A percentile compares a stretch with the other conserved stretches of the same genome.
These are phyloP conservation scores for Physella acuta DNA, from an alignment of 1,140 invertebrate species.

Conservation along the genomic window DNA sequence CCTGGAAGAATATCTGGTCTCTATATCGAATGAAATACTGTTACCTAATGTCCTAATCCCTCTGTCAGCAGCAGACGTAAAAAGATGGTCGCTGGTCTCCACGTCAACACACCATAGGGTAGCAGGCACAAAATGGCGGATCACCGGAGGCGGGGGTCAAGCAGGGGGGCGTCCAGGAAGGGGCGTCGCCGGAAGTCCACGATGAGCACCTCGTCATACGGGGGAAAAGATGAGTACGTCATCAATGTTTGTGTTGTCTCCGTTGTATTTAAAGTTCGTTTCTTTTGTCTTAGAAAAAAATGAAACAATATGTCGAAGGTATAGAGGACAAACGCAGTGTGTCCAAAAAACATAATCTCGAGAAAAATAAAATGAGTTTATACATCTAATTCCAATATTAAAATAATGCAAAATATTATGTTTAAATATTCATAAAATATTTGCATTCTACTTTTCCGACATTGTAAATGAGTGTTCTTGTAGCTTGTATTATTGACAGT, in stretches of 20 bases:
- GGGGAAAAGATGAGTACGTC: slow-evolving; percentile 22
- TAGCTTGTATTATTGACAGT: too few relatives aligned
- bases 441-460: too few relatives aligned
- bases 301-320: too few relatives aligned
- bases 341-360: not conserved
- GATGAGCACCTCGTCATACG: slow-evolving; percentile 21
- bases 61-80: not conserved
- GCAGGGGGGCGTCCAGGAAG: not conserved
- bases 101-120: not conserved
- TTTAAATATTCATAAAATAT: too few relatives aligned
- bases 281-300: too few relatives aligned
- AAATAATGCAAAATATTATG: too few relatives aligned
- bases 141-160: not conserved
- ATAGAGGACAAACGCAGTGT: too few relatives aligned
- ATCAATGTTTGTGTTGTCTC: not conserved
- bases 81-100: not conserved
- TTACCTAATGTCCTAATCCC: not conserved
- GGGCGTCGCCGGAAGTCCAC: slow-evolving; percentile 18
- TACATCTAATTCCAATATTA: too few relatives aligned
- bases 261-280: not conserved
- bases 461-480: too few relatives aligned
- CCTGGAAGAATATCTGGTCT: not conserved
- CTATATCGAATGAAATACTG: too few relatives aligned
- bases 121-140: not conserved
- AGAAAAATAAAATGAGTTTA: not conserved